phyloP scores from a whole-genome alignment of 2,888 invertebrate species.

The Euclidia mi region DNA sequence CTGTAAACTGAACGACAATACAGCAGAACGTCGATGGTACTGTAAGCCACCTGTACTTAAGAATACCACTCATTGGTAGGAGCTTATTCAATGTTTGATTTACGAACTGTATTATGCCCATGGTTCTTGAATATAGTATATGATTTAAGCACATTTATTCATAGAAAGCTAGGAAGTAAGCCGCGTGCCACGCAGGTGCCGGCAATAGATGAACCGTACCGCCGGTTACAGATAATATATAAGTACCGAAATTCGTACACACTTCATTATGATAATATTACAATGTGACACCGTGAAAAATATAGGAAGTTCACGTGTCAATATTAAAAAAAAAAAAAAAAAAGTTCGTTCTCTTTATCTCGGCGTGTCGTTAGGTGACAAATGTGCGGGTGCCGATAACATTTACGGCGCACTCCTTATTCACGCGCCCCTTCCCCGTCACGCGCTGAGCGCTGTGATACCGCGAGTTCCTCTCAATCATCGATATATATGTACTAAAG shows the following conservation, averaged over 20 bases:
- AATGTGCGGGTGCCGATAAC: slow-evolving; percentile 29
- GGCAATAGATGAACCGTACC: too few relatives aligned
- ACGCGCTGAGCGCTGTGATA: background rate
- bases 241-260: background rate
- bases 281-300: slow-evolving; percentile 6
- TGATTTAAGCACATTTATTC: slow-evolving; percentile 1
- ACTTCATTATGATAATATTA: slow-evolving; percentile 10
- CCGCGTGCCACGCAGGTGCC: too few relatives aligned
- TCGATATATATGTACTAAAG: too few relatives aligned
- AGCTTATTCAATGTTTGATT: too few relatives aligned
- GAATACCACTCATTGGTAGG: too few relatives aligned
- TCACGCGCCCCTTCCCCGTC: background rate
- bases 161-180: background rate
- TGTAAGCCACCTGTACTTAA: too few relatives aligned
- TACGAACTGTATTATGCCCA: too few relatives aligned
- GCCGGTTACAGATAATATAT: too few relatives aligned
- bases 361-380: slow-evolving; percentile 36
- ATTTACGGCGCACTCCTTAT: slow-evolving; percentile 14
- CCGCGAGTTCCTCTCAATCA: slow-evolving; percentile 1
- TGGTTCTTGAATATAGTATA: background rate
- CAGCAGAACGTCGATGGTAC: too few relatives aligned
- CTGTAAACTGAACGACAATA: too few relatives aligned
- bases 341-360: slow-evolving; percentile 22
- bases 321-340: slow-evolving; percentile 19
- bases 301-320: slow-evolving; percentile 8